phyloP scores from a whole-genome alignment of 2,797 vertebrate genomes.

The Spea hammondii region DNA sequence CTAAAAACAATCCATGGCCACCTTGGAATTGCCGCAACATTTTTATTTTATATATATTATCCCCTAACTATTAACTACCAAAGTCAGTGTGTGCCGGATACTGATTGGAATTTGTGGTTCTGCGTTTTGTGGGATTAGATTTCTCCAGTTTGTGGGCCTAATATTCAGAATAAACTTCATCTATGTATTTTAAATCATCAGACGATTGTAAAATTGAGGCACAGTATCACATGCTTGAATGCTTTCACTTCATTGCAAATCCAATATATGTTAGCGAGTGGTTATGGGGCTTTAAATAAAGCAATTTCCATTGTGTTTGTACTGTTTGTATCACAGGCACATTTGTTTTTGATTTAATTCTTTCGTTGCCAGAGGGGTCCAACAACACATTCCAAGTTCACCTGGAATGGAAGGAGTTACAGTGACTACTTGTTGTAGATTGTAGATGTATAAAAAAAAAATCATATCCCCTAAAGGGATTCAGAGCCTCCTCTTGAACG shows the following conservation, averaged over 20 bases:
- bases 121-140: not conserved
- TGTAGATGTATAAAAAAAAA: not conserved
- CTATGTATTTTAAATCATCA: slow-evolving; percentile 25
- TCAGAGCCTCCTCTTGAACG: no score
- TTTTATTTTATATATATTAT: not conserved
- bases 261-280: slow-evolving; percentile 7
- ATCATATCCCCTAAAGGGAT: not conserved
- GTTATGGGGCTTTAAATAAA: slow-evolving; percentile 28
- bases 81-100: not conserved
- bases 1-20: not conserved
- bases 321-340: slow-evolving; percentile 19
- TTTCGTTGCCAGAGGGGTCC: slow-evolving; percentile 6
- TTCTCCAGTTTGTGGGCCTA: slow-evolving; percentile 9
- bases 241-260: slow-evolving; percentile 26
- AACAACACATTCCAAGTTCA: not conserved
- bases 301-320: slow-evolving; percentile 28
- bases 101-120: not conserved
- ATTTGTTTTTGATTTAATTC: slow-evolving; percentile 32
- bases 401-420: slow-evolving; percentile 5
- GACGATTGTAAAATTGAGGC: slow-evolving; percentile 15
- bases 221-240: slow-evolving; percentile 14
- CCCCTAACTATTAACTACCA: not conserved
- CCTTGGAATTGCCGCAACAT: not conserved
- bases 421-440: not conserved
- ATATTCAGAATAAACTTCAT: slow-evolving; percentile 8